These are phyloP conservation scores for Solea senegalensis DNA, from an alignment of 2,113 vertebrate genomes.

Conservation along the genomic window DNA sequence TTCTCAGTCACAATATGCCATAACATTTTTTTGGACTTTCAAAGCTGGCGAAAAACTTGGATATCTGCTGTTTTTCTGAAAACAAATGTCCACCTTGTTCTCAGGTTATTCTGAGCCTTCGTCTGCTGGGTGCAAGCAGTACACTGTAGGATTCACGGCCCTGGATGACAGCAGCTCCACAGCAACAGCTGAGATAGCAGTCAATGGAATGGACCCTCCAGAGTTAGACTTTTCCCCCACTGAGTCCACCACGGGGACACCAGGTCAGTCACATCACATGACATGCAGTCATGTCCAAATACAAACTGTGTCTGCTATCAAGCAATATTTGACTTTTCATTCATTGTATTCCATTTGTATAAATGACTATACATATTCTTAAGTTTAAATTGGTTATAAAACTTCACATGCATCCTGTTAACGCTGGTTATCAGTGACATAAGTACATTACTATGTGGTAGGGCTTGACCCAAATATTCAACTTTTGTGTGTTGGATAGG, in stretches of 20 bases:
- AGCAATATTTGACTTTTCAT: not conserved
- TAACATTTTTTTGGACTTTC: not conserved
- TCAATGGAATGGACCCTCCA: constrained; percentile 83
- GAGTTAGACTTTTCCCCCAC: constrained; percentile 74
- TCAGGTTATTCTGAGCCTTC: constrained; percentile 78
- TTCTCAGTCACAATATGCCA: no score
- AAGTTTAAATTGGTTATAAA: not conserved
- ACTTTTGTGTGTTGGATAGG: no score
- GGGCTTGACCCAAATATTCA: no score
- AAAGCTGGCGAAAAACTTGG: not conserved
- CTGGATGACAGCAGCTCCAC: constrained; percentile 68
- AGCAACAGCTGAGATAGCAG: constrained; percentile 73
- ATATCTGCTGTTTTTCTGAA: not conserved
- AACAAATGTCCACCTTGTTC: constrained; percentile 28
- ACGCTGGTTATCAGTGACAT: not conserved
- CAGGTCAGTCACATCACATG: constrained; percentile 71
- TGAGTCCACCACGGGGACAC: constrained; percentile 70
- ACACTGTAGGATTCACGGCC: constrained; percentile 67
- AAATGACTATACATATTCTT: not conserved
- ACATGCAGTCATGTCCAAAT: constrained; percentile 14
- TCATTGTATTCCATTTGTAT: not conserved
- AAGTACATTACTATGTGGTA: not conserved
- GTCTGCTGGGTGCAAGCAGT: constrained; percentile 74
- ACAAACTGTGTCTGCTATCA: not conserved
- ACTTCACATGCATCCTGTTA: no score